Percentiles rank a stretch among this genome's conserved stretches.
phyloP scores from a whole-genome alignment of 2,797 vertebrate species.

The Decapterus maruadsi region DNA sequence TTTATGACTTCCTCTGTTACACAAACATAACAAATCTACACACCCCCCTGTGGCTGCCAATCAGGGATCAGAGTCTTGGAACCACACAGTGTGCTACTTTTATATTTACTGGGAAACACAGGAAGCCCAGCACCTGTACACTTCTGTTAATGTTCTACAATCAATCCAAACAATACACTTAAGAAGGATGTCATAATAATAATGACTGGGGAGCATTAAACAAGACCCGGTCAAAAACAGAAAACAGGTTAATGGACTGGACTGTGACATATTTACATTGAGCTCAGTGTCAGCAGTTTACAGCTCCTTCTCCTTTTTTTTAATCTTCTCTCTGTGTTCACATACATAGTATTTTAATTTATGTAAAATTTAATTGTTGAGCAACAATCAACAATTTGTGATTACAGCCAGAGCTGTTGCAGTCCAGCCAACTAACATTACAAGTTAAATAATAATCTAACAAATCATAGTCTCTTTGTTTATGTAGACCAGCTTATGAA shows the following conservation, averaged over 20 bases:
- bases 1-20: conserved; percentile 57
- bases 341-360: too few relatives aligned
- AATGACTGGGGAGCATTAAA: background rate
- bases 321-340: too few relatives aligned
- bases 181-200: background rate
- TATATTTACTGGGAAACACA: conserved; percentile 13
- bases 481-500: background rate
- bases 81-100: conserved; percentile 4
- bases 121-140: conserved; percentile 1
- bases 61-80: conserved; percentile 22
- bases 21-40: conserved; percentile 29
- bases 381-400: too few relatives aligned
- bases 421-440: background rate
- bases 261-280: too few relatives aligned
- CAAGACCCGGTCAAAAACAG: too few relatives aligned
- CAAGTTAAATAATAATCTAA: background rate
- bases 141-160: background rate
- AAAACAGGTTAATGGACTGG: too few relatives aligned
- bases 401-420: too few relatives aligned
- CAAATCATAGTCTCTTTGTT: background rate
- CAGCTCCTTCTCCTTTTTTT: too few relatives aligned
- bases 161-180: background rate
- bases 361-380: too few relatives aligned
- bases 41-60: conserved; percentile 20
- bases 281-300: too few relatives aligned